Base-by-base conservation (phyloP, 2,113 vertebrate species). In the Probosciger aterrimus region DNA sequence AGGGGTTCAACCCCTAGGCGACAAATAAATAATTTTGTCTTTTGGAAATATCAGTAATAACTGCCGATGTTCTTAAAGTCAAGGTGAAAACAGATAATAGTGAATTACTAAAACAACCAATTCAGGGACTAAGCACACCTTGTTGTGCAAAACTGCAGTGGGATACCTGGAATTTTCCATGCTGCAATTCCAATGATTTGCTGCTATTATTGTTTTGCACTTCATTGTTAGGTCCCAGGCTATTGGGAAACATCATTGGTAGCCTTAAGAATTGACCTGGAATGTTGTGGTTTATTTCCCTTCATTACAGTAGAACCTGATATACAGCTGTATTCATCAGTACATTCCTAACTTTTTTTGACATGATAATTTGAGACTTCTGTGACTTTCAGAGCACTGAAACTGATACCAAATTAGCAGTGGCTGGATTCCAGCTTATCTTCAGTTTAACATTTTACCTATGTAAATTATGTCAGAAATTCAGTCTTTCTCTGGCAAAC, bases 11-110 rank as follows among this genome's bases (percentile, higher is more conserved):
- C 20, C 9, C 19, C 8, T 23, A 59, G 30, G 30, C 2, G 6
- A 71, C 47, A 92, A 87, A 93, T 52, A 93, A 60, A 93, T 90
- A 92, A 91, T 65, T 28, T 81, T 75, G 10, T 81, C 43, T 93
- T 88, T 91, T 78, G 87, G 35, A 92, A 87, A 43, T 75, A 88
- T 14, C 50, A 50, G 23, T 19, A 64, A 39, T 53, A 90, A 59
- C 47, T 88, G 75, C n/a, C 55, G 50, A 68, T 31, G 19, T 88
- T 87, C 47, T 30, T 81, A 62, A 86, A 95, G 60, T 77, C 52
- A 71, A 93, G 84, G 78, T 67, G 59, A 91, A 91, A 67, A 78
- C 14, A 94, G 27, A 47, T 23, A 86, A 78, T n/a, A 55, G 17
- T 80, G 11, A 35, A 27, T 80, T 47, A 75, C 15, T 82, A 50